Evolutionary conservation across 1,140 invertebrate species (phyloP), one percentile per base, ranked within the genome.

Genomic region (Zeugodacus cucurbitae): DNA sequence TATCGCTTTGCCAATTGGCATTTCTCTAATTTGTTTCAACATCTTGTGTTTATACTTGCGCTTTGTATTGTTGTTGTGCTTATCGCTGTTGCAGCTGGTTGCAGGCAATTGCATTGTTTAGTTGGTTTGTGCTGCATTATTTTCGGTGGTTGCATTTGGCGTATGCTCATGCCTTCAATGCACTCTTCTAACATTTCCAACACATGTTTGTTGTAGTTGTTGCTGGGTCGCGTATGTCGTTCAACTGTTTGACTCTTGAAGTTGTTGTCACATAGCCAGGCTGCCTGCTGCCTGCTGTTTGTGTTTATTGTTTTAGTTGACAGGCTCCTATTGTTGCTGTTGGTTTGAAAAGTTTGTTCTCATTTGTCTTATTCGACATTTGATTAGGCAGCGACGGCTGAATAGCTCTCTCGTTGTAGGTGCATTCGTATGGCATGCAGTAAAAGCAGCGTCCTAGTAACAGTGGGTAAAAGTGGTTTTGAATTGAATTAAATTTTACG

Each of bases 291-390:
- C 44, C 41, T 82, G 74, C 74, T 82, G 41, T 26, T 82, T 44
- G n/a, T 82, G 41, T 82, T 82, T 82, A 82, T 82, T 82, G 22
- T 26, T 48, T 48, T 44, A 54, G 37, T 37, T 82, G n/a, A 82
- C n/a, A 44, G 22, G 74, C 41, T 82, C 44, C 41, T 48, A 54
- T 17, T 29, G 5, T 44, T 48, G 41, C 14, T 82, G 37, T 48
- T 82, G 41, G 3, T 48, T 29, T 22, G 34, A 41, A 37, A 37
- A 29, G 74, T 48, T 48, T 48, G 37, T 3, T 48, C 74, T 82
- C 74, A 82, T 82, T 44, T 82, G n/a, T 48, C 41, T 82, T 82
- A 82, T 26, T 82, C 1, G 44, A 5, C 20, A 29, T 48, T n/a
- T 48, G 14, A 3, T 44, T 62, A 62, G 57, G 57, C 22, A 58